Base-by-base conservation (phyloP, 2,888 invertebrate genomes). In the Acanthosepion pharaonis region DNA sequence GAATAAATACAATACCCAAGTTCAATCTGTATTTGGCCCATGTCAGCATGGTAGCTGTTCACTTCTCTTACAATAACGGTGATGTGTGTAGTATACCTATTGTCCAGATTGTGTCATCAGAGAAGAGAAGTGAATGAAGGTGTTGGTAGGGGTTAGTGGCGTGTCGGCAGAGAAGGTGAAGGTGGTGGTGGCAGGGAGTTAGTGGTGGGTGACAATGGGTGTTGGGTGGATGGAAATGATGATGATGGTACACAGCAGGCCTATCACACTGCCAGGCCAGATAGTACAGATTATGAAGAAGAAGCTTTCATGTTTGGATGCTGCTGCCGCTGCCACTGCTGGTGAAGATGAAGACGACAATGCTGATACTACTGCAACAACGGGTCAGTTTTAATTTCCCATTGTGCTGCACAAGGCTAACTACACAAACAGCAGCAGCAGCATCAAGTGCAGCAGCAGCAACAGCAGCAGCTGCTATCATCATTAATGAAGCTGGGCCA, bases 11-110 rank as follows among this genome's bases (percentile, higher is more conserved):
- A 25, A 49, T 93, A 93, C 93, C 93, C 48, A 93, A 51, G 93
- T 93, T 93, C 93, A 93, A 93, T 93, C 93, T 93, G 93, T 93
- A 93, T 93, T 93, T 93, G 93, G 93, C 49, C 93, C 93, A 93
- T 93, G 93, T 53, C 93, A 93, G 93, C 93, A 93, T 93, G 51
- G 49, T 93, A 51, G 53, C 93, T 49, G 49, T 53, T 93, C 93
- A 93, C n/a, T 93, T 49, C 42, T 53, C 51, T 53, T 51, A 93
- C 93, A 93, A 92, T 78, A 78, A 78, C 78, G 78, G 78, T n/a
- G 78, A 78, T 78, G 78, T 53, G 49, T 93, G 93, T 51, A 51
- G 93, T 93, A 53, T 93, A 93, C 53, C 93, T 93, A 53, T 53
- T 93, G 93, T n/a, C 93, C 93, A 93, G 49, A 49, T 93, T 93